phyloP scores from a whole-genome alignment of 2,888 invertebrate species.

The Latrodectus hesperus region DNA sequence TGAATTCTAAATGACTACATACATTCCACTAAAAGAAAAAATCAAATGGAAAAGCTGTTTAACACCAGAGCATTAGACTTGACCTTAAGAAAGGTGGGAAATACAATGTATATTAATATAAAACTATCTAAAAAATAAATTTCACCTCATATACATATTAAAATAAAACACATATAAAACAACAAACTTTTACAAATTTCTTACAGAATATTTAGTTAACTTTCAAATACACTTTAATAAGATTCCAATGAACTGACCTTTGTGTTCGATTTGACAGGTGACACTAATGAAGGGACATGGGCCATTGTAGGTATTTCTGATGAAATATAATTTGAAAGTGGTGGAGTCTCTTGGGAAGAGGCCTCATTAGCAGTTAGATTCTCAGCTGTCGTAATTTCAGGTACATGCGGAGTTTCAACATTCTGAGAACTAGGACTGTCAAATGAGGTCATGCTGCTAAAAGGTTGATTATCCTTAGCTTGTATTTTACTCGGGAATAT shows the following conservation, averaged over 20 bases:
- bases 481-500: conserved; percentile 33
- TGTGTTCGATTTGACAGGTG: conserved; percentile 27
- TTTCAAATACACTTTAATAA: no score
- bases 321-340: background rate
- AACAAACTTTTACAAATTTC: no score
- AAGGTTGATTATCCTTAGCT: conserved; percentile 42
- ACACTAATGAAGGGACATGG: background rate
- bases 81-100: no score
- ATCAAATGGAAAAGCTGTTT: no score
- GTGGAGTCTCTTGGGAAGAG: conserved; percentile 20
- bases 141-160: no score
- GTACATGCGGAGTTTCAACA: conserved; percentile 22
- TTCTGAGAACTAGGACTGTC: conserved; percentile 22
- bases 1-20: no score
- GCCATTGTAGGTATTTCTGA: conserved; percentile 10
- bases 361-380: conserved; percentile 26
- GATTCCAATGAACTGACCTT: conserved; percentile 20
- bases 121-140: no score
- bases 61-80: no score
- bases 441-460: conserved; percentile 6
- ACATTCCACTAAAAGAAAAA: no score
- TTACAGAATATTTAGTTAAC: no score
- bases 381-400: conserved; percentile 30
- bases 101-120: no score
- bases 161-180: no score